Percentiles rank a stretch among this genome's conserved stretches.
phyloP scores from a whole-genome alignment of 2,113 vertebrate genomes.

The Ciconia maguari region DNA sequence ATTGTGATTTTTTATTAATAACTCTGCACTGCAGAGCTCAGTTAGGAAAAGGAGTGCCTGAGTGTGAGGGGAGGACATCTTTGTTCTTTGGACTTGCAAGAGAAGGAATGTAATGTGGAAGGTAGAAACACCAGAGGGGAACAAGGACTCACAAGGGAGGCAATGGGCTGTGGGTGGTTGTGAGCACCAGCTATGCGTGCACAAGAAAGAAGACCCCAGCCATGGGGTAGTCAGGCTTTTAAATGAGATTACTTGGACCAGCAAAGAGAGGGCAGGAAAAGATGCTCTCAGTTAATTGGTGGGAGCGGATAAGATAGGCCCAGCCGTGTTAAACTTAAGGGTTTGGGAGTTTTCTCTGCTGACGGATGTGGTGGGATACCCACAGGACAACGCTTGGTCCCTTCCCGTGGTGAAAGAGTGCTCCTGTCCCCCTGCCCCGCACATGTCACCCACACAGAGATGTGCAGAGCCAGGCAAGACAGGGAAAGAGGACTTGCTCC shows the following conservation, averaged over 20 bases:
- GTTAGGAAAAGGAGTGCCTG: neutral
- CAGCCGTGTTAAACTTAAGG: neutral
- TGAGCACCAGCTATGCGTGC: neutral
- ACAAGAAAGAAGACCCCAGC: neutral
- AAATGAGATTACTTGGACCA: neutral
- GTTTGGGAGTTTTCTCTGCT: neutral
- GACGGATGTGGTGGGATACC: rapidly evolving
- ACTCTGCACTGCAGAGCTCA: constrained; percentile 55
- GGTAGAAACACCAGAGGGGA: neutral
- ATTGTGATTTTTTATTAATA: constrained; percentile 61
- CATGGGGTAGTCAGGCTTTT: neutral
- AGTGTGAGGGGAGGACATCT: neutral
- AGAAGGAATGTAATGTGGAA: neutral
- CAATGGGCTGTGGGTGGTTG: neutral
- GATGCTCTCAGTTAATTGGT: neutral
- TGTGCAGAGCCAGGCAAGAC: neutral
- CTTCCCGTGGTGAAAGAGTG: neutral
- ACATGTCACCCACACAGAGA: neutral
- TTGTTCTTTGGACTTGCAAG: constrained; percentile 1
- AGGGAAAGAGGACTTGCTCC: neutral
- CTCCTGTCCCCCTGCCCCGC: neutral
- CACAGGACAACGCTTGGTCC: neutral
- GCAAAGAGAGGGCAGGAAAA: neutral
- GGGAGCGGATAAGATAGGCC: neutral
- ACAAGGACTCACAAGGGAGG: neutral